Conservation (phyloP, 2,113 vertebrate genomes). For the Sapayoa aenigma region DNA sequence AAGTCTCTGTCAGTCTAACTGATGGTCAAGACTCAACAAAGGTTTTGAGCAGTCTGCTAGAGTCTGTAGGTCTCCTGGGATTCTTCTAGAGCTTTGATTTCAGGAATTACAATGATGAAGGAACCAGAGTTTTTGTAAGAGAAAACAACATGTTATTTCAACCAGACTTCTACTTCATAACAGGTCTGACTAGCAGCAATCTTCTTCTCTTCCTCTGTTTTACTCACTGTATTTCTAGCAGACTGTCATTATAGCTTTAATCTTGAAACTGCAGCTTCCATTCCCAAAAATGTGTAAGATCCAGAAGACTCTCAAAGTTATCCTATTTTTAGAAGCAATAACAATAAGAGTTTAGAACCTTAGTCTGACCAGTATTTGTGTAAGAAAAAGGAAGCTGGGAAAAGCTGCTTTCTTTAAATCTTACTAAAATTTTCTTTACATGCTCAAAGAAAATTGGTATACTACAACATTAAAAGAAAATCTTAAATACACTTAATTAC, state of each 20-base stretch:
- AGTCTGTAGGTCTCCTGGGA: not conserved
- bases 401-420: not conserved
- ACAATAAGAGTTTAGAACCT: not conserved
- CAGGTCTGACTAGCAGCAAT: not conserved
- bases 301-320: not conserved
- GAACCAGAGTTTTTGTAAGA: not conserved
- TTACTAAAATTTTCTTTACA: not conserved
- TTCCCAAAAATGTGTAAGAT: not conserved
- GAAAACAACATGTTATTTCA: not conserved
- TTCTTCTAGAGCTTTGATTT: conserved; percentile 3
- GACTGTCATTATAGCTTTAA: not conserved
- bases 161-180: not conserved
- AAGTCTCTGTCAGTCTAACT: not conserved
- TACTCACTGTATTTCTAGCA: not conserved
- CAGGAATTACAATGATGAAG: not conserved
- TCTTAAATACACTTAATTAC: not conserved
- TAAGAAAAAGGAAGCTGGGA: not conserved
- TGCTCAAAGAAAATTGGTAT: not conserved
- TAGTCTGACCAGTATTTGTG: not conserved
- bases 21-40: not conserved
- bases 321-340: not conserved
- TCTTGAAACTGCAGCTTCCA: not conserved
- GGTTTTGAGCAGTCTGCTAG: not conserved
- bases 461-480: not conserved
- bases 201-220: not conserved